Conservation (phyloP, 2,888 invertebrate species). For the Alitta virens region DNA sequence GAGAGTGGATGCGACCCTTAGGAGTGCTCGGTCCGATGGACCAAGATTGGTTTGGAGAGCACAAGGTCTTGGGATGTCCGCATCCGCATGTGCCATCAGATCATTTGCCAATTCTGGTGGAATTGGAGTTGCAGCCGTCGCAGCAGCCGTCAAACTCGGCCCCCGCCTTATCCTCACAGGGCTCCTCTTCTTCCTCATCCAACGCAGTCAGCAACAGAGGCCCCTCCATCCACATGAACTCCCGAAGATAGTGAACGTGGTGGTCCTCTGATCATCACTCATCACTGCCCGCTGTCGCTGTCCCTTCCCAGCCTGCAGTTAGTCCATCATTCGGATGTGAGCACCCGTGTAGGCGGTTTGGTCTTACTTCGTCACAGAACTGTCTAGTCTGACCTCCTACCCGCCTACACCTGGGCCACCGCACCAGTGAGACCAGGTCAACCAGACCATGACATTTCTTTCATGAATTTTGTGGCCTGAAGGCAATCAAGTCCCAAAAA, state of each 20-base stretch:
- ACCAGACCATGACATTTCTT: too few relatives aligned
- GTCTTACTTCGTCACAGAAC: too few relatives aligned
- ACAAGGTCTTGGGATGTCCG: conserved; percentile 96
- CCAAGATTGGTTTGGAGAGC: conserved; percentile 73
- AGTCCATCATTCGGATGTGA: too few relatives aligned
- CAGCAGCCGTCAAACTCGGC: too few relatives aligned
- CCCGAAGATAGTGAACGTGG: neutral
- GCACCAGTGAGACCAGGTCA: too few relatives aligned
- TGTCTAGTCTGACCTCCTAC: too few relatives aligned
- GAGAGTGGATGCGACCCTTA: conserved; percentile 89
- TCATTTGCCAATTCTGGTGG: conserved; percentile 55
- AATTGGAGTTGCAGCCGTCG: conserved; percentile 39
- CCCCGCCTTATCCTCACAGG: too few relatives aligned
- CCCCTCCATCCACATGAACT: neutral
- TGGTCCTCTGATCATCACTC: neutral
- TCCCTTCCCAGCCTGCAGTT: neutral
- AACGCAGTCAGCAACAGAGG: neutral
- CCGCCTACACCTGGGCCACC: too few relatives aligned
- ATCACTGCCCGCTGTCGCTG: neutral
- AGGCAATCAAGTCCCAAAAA: too few relatives aligned
- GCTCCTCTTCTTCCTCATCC: too few relatives aligned
- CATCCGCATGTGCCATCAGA: conserved; percentile 93
- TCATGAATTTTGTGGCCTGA: too few relatives aligned
- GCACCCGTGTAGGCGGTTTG: too few relatives aligned
- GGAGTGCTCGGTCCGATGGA: conserved; percentile 93